phyloP scores from a whole-genome alignment of 2,888 invertebrate species.

The Tethea ocularis region DNA sequence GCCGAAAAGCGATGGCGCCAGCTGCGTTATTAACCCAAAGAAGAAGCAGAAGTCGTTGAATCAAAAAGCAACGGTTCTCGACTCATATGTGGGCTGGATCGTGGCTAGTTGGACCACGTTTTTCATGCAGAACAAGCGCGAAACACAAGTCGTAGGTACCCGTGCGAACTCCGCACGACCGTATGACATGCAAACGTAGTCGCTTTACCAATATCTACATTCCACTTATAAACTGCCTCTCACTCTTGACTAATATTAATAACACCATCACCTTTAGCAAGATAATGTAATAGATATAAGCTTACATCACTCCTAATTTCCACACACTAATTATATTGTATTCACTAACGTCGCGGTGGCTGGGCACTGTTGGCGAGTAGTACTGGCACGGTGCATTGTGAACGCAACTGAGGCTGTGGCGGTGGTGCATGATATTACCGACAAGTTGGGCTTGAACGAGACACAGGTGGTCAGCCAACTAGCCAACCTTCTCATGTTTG shows the following conservation, averaged over 20 bases:
- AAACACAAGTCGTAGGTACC: constrained; percentile 75
- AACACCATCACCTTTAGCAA: background rate
- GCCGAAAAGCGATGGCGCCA: constrained; percentile 41
- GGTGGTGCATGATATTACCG: constrained; percentile 27
- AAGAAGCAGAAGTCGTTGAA: constrained; percentile 63
- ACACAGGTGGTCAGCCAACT: constrained; percentile 54
- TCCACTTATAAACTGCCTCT: background rate
- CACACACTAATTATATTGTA: constrained; percentile 19
- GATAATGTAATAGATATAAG: background rate
- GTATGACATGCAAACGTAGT: background rate
- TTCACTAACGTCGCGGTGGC: constrained; percentile 37
- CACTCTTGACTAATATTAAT: background rate
- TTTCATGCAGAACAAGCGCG: constrained; percentile 69
- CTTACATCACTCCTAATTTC: background rate
- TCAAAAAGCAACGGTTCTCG: constrained; percentile 70
- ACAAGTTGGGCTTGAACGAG: constrained; percentile 34
- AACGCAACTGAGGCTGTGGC: constrained; percentile 54
- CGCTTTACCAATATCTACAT: background rate
- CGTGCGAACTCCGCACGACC: constrained; percentile 18
- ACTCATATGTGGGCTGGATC: constrained; percentile 76
- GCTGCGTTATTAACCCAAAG: constrained; percentile 63
- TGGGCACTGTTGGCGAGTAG: constrained; percentile 58
- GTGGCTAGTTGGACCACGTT: constrained; percentile 74
- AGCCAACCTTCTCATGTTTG: constrained; percentile 53
- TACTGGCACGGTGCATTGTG: constrained; percentile 69